These are phyloP conservation scores for Platycheirus albimanus DNA, from an alignment of 2,888 invertebrate species.

Conservation along the genomic window DNA sequence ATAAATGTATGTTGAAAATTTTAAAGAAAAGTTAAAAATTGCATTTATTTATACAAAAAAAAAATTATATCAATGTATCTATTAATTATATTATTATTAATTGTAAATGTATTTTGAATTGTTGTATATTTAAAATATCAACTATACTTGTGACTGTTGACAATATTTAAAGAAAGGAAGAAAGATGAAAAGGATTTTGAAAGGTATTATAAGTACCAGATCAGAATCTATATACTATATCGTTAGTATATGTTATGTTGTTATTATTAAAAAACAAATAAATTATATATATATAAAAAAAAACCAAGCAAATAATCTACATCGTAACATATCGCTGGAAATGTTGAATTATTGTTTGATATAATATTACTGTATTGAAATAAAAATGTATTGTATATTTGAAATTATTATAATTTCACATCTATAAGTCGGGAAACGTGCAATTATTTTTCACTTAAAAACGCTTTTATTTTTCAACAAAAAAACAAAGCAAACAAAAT, in stretches of 20 bases:
- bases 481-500: background rate
- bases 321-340: constrained; percentile 70
- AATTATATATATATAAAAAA: constrained; percentile 31
- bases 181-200: constrained; percentile 40
- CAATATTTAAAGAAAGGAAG: constrained; percentile 53
- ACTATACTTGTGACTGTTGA: constrained; percentile 71
- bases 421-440: constrained; percentile 56
- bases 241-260: constrained; percentile 48
- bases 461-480: constrained; percentile 8
- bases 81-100: constrained; percentile 6
- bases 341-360: constrained; percentile 26
- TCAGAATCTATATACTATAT: constrained; percentile 44
- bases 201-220: constrained; percentile 41
- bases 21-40: constrained; percentile 26
- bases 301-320: constrained; percentile 45
- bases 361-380: background rate
- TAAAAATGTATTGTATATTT: background rate
- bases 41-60: constrained; percentile 63
- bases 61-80: constrained; percentile 41
- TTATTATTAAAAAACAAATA: constrained; percentile 17
- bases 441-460: constrained; percentile 46
- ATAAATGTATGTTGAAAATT: constrained; percentile 33
- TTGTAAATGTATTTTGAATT: constrained; percentile 33
- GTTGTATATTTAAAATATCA: constrained; percentile 55
- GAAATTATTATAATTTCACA: constrained; percentile 32